Conservation (phyloP, 1,140 invertebrate species). For the Schmidtea mediterranea region DNA sequence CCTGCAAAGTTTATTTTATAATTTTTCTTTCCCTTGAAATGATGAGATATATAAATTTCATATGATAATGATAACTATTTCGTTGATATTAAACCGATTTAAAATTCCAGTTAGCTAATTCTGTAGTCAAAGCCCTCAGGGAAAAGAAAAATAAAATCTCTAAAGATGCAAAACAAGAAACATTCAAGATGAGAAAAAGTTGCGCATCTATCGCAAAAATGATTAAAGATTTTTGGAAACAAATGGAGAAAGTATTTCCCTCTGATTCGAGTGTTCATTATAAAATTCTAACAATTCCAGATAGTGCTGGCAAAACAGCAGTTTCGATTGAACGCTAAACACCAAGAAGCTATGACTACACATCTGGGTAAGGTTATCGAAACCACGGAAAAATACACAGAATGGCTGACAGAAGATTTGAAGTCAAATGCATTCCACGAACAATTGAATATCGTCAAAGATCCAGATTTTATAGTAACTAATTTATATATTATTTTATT, state of each 20-base stretch:
- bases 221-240: constrained; percentile 73
- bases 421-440: constrained; percentile 8
- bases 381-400: constrained; percentile 85
- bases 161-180: background rate
- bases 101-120: background rate
- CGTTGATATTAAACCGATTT: no score
- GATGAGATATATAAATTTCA: no score
- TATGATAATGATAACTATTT: no score
- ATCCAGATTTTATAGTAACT: background rate
- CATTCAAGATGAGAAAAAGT: background rate
- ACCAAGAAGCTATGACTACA: constrained; percentile 75
- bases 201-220: constrained; percentile 54
- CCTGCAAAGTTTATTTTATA: no score
- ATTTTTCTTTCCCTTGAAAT: no score
- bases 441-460: background rate
- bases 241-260: constrained; percentile 55
- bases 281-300: constrained; percentile 21
- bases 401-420: constrained; percentile 26
- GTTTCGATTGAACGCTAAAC: constrained; percentile 62
- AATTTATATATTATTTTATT: background rate
- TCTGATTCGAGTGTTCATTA: background rate
- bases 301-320: constrained; percentile 78
- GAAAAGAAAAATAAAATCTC: background rate
- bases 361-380: constrained; percentile 93
- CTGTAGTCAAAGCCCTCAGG: background rate